Evolutionary conservation across 2,888 invertebrate species (phyloP).

Genomic region (Merodon equestris): DNA sequence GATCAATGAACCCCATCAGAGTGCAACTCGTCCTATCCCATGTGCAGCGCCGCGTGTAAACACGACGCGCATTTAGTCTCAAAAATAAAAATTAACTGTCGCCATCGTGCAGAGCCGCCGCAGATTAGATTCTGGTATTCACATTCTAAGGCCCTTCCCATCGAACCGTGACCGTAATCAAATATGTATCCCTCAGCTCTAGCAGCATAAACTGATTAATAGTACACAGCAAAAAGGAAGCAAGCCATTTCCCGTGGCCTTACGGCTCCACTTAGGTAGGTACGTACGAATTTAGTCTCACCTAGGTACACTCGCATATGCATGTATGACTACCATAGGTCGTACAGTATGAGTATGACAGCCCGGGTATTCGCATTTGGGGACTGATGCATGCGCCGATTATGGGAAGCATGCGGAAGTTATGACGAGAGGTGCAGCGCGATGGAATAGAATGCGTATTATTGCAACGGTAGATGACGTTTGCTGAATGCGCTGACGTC

Average conservation of each 20-base stretch:
- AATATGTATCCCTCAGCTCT: slow-evolving; percentile 18
- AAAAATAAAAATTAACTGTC: slow-evolving; percentile 13
- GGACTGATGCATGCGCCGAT: slow-evolving; percentile 14
- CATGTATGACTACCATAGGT: too few relatives aligned
- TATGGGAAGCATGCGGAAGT: slow-evolving; percentile 35
- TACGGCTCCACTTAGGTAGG: neutral
- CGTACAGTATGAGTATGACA: too few relatives aligned
- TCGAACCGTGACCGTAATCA: slow-evolving; percentile 37
- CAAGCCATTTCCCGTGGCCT: slow-evolving; percentile 35
- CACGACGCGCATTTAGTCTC: slow-evolving; percentile 37
- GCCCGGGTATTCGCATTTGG: slow-evolving; percentile 25
- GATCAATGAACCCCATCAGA: slow-evolving; percentile 47
- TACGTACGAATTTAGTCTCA: too few relatives aligned
- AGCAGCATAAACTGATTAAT: slow-evolving; percentile 52
- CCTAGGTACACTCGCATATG: too few relatives aligned
- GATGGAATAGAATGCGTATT: slow-evolving; percentile 40
- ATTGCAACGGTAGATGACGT: slow-evolving; percentile 42
- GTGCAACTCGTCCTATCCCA: neutral
- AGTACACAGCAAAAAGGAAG: slow-evolving; percentile 32
- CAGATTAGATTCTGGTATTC: too few relatives aligned
- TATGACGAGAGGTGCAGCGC: neutral
- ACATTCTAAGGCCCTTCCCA: neutral
- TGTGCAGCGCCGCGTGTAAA: slow-evolving; percentile 30
- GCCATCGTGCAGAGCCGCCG: neutral
- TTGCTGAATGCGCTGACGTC: slow-evolving; percentile 42